Evolutionary conservation across 2,888 invertebrate genomes (phyloP), one percentile per base, ranked within the genome.

Genomic region (Aphrophora alni): DNA sequence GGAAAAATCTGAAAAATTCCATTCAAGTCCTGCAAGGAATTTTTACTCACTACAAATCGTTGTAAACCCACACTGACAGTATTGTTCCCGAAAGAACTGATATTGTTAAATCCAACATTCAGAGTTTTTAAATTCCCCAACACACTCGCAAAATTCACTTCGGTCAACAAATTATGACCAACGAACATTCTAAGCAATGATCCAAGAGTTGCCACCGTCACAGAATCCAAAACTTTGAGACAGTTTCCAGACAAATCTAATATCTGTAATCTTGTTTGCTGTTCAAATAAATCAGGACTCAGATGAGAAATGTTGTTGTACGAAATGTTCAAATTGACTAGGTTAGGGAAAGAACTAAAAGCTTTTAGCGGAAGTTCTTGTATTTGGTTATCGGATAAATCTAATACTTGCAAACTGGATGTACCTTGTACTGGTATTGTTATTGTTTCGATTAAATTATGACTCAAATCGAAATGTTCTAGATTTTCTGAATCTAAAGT

Each of bases 211-310:
- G 71, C 26, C 4, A 78, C 25, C 1, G 44, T 51, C 7, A 21
- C 72, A 21, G 28, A 44, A 27, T 78, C 33, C 14, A 78, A 21
- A 24, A 24, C 25, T 25, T 78, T 78, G 44, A 78, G 0, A 17
- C 72, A 24, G 68, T 81, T 81, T 21, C 81, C 75, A 27, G 81
- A 81, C 27, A 73, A 77, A 74, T 81, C 77, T 17, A 81, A 69
- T 73, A 33, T 77, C 68, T 72, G 14, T 17, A 81, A 44, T 10
- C 21, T 17, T 68, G 27, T 33, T 38, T 73, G 74, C 12, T 75
- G 69, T 33, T 73, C 74, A 24, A 81, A 81, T n/a, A 72, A 71
- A 72, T 81, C 81, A 14, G 73, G n/a, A 12, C 73, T 59, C 7
- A 81, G 21, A 25, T 44, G 38, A 21, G 68, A 69, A 17, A 81